These are phyloP conservation scores for Dendrophyllia cribrosa DNA, from an alignment of 64 coral and sea anemone genomes.

Conservation along the genomic window DNA sequence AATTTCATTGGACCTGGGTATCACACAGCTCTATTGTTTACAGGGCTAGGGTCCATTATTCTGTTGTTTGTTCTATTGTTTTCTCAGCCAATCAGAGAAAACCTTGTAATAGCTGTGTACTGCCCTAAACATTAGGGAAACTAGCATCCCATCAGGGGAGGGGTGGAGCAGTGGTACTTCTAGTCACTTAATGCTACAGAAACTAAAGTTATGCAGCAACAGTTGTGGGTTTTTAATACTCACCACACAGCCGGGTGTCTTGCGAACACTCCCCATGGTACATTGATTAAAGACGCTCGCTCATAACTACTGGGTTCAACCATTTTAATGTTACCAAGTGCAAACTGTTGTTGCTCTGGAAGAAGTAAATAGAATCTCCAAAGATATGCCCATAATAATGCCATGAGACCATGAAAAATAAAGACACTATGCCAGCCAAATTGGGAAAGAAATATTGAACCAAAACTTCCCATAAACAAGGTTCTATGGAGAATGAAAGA, in stretches of 20 bases:
- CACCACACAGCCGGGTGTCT: conserved; percentile 87
- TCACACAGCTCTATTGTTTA: no score
- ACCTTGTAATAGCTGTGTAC: no score
- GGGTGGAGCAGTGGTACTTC: no score
- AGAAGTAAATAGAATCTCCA: conserved; percentile 71
- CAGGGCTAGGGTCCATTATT: no score
- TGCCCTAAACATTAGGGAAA: no score
- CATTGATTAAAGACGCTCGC: conserved; percentile 17
- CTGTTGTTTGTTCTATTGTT: no score
- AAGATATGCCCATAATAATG: conserved; percentile 71
- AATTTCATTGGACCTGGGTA: no score
- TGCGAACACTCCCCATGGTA: conserved; percentile 71
- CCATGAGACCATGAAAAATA: conserved; percentile 60
- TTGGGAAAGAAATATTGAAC: conserved; percentile 72
- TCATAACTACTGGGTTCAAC: conserved; percentile 50
- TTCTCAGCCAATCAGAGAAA: no score
- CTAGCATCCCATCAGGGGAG: no score
- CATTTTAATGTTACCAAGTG: conserved; percentile 83
- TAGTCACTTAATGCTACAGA: no score
- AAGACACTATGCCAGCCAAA: conserved; percentile 91
- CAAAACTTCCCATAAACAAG: conserved; percentile 80
- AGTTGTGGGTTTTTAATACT: not conserved
- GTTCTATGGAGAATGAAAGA: conserved; percentile 53
- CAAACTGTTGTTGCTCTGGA: conserved; percentile 63
- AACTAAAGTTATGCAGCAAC: no score